A percentile compares a stretch with the other conserved stretches of the same genome.
Evolutionary conservation across 2,797 vertebrate genomes (phyloP).

Genomic region (Myiotriccus ornatus): DNA sequence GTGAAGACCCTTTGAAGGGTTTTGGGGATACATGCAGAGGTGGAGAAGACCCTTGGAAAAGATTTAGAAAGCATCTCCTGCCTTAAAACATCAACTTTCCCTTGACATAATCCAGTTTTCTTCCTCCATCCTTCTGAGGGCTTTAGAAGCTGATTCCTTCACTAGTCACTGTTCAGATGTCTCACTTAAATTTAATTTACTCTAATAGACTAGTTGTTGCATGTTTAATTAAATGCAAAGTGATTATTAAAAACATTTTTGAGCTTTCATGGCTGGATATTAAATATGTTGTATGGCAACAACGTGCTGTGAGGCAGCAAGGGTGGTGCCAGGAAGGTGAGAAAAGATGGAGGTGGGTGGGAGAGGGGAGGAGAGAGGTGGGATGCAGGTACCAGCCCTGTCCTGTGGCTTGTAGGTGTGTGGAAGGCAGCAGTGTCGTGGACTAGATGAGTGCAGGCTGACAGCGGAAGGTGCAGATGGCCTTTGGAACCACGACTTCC

Average conservation of each 20-base stretch:
- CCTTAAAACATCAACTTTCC: not conserved
- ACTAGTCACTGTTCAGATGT: not conserved
- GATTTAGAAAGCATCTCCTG: not conserved
- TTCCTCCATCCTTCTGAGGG: not conserved
- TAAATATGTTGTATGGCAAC: not conserved
- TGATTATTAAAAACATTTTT: conserved; percentile 42
- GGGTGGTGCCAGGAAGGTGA: not conserved
- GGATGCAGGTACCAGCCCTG: not conserved
- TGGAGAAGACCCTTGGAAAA: not conserved
- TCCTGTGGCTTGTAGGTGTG: not conserved
- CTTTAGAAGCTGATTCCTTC: not conserved
- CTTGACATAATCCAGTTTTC: not conserved
- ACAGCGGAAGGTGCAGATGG: not conserved
- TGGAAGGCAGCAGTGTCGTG: not conserved
- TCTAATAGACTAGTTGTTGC: conserved; percentile 20
- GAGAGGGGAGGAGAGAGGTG: not conserved
- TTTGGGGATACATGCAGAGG: not conserved
- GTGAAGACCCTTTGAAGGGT: not conserved
- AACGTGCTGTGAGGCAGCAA: not conserved
- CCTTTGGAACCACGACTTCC: not conserved
- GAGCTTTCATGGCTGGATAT: conserved; percentile 17
- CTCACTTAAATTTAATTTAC: conserved; percentile 39
- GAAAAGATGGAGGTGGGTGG: not conserved
- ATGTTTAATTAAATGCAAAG: conserved; percentile 54
- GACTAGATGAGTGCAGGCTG: not conserved